phyloP scores from a whole-genome alignment of 2,888 invertebrate species.

The Cosmorhoe ocellata region DNA sequence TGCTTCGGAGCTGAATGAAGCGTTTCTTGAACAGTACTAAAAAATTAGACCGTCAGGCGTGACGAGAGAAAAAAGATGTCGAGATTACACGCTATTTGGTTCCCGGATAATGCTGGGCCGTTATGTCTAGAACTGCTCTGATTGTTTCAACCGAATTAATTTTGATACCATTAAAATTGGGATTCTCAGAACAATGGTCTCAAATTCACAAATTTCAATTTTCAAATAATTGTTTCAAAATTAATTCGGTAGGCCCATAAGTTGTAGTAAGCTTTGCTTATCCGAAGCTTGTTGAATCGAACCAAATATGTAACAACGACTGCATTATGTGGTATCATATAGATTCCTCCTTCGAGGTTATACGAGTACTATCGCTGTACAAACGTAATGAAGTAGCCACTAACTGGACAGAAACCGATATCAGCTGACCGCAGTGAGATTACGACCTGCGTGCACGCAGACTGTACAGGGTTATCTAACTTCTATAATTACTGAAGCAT shows the following conservation, averaged over 20 bases:
- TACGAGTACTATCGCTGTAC: conserved; percentile 12
- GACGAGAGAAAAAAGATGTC: conserved; percentile 53
- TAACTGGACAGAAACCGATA: conserved; percentile 42
- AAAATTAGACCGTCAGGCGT: conserved; percentile 56
- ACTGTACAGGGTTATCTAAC: conserved; percentile 30
- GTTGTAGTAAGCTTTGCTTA: no score
- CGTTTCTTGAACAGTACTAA: conserved; percentile 46
- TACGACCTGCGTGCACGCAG: conserved; percentile 28
- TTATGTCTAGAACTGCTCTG: conserved; percentile 35
- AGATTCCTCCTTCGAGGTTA: background rate
- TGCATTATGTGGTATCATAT: no score
- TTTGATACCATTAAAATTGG: background rate
- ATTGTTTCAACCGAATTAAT: conserved; percentile 22
- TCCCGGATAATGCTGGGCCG: conserved; percentile 35
- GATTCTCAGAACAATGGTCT: background rate
- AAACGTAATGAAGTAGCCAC: conserved; percentile 30
- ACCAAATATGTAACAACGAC: no score
- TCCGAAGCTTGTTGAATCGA: no score
- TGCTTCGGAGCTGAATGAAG: conserved; percentile 42
- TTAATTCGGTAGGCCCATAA: no score
- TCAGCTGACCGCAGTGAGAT: conserved; percentile 44
- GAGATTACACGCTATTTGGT: conserved; percentile 53
- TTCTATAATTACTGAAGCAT: conserved; percentile 23
- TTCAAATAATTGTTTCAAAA: no score
- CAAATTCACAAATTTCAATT: no score